Conservation (phyloP, 1,140 invertebrate genomes). For the Heliconius melpomene region DNA sequence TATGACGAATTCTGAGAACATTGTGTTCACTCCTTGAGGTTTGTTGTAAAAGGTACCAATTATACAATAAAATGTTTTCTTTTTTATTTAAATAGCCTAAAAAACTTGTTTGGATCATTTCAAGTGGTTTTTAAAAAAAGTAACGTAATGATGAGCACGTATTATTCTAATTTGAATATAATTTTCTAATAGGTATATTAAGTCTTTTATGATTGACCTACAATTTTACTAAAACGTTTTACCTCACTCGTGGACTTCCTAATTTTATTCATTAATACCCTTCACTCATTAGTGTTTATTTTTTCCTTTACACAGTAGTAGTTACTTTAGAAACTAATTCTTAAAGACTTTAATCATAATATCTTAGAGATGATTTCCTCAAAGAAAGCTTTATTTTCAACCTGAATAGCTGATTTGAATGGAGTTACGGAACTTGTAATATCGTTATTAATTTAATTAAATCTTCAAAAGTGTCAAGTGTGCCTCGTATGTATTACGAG, state of each 20-base stretch:
- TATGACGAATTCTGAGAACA: conserved; percentile 66
- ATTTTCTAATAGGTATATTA: not conserved
- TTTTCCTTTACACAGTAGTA: too few relatives aligned
- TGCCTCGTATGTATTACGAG: too few relatives aligned
- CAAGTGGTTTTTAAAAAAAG: not conserved
- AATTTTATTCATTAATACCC: not conserved
- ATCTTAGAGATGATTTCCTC: too few relatives aligned
- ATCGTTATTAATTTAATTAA: too few relatives aligned
- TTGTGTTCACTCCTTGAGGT: conserved; percentile 64
- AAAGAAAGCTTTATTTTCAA: too few relatives aligned
- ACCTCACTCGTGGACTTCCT: not conserved
- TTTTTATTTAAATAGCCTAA: conserved; percentile 27
- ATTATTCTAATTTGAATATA: conserved; percentile 3
- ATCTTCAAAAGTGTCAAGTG: too few relatives aligned
- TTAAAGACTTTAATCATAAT: too few relatives aligned
- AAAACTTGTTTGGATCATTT: conserved; percentile 24
- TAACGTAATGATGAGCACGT: not conserved
- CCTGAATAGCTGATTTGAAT: too few relatives aligned
- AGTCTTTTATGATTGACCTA: not conserved
- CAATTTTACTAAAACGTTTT: not conserved
- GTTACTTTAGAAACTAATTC: too few relatives aligned
- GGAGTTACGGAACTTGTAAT: too few relatives aligned
- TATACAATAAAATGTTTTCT: conserved; percentile 55
- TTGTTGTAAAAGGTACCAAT: conserved; percentile 67
- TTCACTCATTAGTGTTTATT: not conserved